Conservation (phyloP, 1,140 invertebrate species). For the Drosophila eugracilis region DNA sequence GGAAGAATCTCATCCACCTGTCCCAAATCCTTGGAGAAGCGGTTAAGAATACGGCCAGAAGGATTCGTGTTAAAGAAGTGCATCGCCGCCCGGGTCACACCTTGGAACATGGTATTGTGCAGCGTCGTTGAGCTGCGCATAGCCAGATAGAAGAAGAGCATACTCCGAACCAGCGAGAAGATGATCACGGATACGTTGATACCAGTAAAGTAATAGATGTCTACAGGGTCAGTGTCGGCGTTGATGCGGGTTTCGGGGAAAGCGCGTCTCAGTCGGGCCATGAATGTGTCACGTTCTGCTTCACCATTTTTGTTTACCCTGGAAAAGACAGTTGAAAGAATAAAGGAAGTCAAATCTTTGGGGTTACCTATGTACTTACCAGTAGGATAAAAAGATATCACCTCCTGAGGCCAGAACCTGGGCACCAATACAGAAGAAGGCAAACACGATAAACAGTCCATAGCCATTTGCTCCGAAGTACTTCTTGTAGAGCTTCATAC, state of each 20-base stretch:
- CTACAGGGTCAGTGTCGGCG: slow-evolving; percentile 65
- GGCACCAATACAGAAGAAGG: slow-evolving; percentile 86
- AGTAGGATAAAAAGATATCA: slow-evolving; percentile 89
- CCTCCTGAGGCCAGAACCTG: slow-evolving; percentile 88
- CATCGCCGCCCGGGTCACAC: slow-evolving; percentile 91
- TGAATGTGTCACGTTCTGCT: slow-evolving; percentile 46
- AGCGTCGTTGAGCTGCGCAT: slow-evolving; percentile 90
- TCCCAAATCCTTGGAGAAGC: slow-evolving; percentile 95
- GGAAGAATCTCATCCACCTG: slow-evolving; percentile 94
- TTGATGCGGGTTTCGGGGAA: slow-evolving; percentile 63
- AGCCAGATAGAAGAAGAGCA: slow-evolving; percentile 89
- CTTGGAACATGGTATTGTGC: slow-evolving; percentile 92
- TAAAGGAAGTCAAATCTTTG: neutral
- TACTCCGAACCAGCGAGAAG: slow-evolving; percentile 86
- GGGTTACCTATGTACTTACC: slow-evolving; percentile 85
- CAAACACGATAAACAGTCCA: slow-evolving; percentile 81
- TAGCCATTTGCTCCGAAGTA: slow-evolving; percentile 88
- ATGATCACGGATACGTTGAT: slow-evolving; percentile 87
- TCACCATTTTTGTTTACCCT: slow-evolving; percentile 81
- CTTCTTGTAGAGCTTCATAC: slow-evolving; percentile 86
- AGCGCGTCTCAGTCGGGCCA: slow-evolving; percentile 48
- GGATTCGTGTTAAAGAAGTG: slow-evolving; percentile 94
- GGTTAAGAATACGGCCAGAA: slow-evolving; percentile 90
- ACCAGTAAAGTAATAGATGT: slow-evolving; percentile 85
- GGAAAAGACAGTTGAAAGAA: neutral